phyloP scores from a whole-genome alignment of 2,888 invertebrate genomes.

The Acanthosepion lycidas region DNA sequence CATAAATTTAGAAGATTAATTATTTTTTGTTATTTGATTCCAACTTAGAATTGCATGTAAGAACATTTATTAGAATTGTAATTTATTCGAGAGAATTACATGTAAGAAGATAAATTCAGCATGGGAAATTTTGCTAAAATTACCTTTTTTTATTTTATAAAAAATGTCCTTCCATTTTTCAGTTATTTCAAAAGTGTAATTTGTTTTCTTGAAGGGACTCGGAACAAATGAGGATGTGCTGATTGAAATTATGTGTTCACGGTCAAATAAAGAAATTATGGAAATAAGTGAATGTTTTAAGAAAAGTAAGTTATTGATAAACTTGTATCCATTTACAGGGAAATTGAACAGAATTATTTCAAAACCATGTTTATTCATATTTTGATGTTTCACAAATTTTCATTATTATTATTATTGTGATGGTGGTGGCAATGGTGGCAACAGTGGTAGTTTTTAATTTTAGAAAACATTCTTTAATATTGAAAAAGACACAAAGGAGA shows the following conservation, averaged over 20 bases:
- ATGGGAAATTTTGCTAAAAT: not conserved
- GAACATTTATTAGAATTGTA: not conserved
- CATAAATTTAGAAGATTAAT: not conserved
- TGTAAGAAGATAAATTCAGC: not conserved
- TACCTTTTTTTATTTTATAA: not conserved
- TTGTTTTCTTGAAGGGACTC: constrained; percentile 65
- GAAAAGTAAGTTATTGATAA: constrained; percentile 68
- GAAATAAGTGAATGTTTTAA: constrained; percentile 72
- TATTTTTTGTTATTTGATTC: not conserved
- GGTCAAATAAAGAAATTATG: constrained; percentile 72
- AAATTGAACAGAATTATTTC: not conserved
- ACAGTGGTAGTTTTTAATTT: not conserved
- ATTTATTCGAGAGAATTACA: not conserved
- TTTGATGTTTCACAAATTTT: not conserved
- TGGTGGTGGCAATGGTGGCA: too few species aligned
- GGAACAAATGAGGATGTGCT: constrained; percentile 75
- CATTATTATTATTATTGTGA: not conserved
- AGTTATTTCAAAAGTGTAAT: not conserved
- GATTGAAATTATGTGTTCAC: constrained; percentile 74
- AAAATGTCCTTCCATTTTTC: not conserved
- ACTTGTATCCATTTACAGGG: not conserved
- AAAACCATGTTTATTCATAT: not conserved
- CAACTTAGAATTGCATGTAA: too few species aligned
- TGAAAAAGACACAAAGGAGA: not conserved
- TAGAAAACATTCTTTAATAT: not conserved